Percentiles rank a stretch among this genome's conserved stretches.
Evolutionary conservation across 2,888 invertebrate genomes (phyloP).

Genomic region (Epinotia bilunana): DNA sequence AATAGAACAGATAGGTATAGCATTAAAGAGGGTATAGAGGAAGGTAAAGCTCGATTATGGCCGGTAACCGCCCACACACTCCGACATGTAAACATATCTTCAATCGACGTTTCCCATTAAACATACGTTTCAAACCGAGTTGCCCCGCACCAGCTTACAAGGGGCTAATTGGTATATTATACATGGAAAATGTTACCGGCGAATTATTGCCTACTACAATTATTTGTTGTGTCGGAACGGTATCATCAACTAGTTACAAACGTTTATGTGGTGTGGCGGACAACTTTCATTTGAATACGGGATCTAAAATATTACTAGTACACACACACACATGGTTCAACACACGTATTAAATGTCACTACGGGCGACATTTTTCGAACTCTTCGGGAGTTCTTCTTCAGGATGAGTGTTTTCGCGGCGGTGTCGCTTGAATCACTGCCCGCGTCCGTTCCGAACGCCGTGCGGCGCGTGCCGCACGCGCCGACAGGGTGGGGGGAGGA

Average conservation of each 20-base stretch:
- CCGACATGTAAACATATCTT: constrained; percentile 29
- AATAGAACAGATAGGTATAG: too few species aligned
- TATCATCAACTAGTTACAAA: background rate
- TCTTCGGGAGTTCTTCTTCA: too few species aligned
- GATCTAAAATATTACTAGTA: too few species aligned
- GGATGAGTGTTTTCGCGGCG: too few species aligned
- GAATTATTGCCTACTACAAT: background rate
- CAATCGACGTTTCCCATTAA: constrained; percentile 27
- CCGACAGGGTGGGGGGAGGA: too few species aligned
- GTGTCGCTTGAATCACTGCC: too few species aligned
- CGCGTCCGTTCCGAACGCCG: too few species aligned
- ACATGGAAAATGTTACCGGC: background rate
- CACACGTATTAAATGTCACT: too few species aligned
- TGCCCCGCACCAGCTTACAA: constrained; percentile 1
- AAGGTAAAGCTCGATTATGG: constrained; percentile 12
- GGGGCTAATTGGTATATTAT: constrained; percentile 52
- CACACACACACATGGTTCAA: too few species aligned
- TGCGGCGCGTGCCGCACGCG: too few species aligned
- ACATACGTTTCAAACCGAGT: constrained; percentile 23
- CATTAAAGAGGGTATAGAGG: background rate
- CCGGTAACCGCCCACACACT: constrained; percentile 26
- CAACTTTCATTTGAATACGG: too few species aligned
- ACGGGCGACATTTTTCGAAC: too few species aligned
- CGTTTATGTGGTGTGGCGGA: background rate
- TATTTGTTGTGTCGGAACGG: background rate